Evolutionary conservation across 2,113 vertebrate species (phyloP), one percentile per base, ranked within the genome.

Genomic region (Megaceryle maxima): DNA sequence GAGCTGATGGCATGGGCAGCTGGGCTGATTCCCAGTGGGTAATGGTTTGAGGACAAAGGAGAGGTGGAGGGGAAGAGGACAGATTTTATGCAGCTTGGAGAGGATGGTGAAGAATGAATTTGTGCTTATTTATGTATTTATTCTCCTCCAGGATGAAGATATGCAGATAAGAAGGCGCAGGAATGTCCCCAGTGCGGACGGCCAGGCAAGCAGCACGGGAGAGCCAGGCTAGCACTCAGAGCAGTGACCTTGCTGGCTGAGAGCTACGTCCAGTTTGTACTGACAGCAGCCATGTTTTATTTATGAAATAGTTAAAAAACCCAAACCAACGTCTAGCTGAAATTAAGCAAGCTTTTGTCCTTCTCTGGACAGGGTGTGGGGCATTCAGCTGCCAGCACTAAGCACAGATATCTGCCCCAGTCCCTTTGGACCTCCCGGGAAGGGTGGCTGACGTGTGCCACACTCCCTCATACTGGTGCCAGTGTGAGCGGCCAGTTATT

Each of bases 141-240:
- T n/a, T 15, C 18, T 59, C 76, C 60, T 78, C 50, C 91, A 97
- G 97, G 97, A 97, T 55, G 96, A 89, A 35, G 97, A 96, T 3
- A 14, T 92, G 66, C 97, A 92, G 66, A n/a, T 96, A 8, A 92
- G 97, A 29, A 74, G 48, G 77, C 97, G 92, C 56, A 73, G 37
- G 87, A 92, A 48, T 0, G 3, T 86, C 13, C 50, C 72, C 63
- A 33, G 6, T 0, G 41, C 8, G 26, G 96, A 95, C 1, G 8
- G 67, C 70, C 88, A 82, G 64, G 83, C 87, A 0, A 63, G 79
- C 92, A 94, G 93, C 84, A 43, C 70, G 0, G 93, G 90, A 16
- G 90, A 95, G 81, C 83, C 63, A 0, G 78, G 91, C 1, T 96
- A 95, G 91, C 4, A 3, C 74, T 24, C 1, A 0, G 56, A 24